phyloP scores from a whole-genome alignment of 2,797 vertebrate species.

The Distichodus sexfasciatus region DNA sequence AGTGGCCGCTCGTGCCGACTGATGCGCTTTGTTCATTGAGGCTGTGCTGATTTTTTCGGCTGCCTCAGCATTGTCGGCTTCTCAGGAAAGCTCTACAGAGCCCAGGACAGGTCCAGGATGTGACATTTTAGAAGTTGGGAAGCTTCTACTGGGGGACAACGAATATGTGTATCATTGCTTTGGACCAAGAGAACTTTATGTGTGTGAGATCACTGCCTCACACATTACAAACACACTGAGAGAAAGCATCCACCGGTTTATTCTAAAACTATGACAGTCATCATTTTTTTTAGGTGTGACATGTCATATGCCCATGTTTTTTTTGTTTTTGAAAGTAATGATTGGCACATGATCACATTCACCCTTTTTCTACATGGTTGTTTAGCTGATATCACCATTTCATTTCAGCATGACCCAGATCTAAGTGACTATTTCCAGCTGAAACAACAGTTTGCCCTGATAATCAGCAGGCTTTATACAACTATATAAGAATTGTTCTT shows the following conservation, averaged over 20 bases:
- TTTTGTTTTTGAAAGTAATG: too few relatives aligned
- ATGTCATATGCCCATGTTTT: not conserved
- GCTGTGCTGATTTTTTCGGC: conserved; percentile 57
- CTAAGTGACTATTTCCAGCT: too few relatives aligned
- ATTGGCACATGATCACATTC: not conserved
- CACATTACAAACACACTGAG: not conserved
- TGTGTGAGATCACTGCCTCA: not conserved
- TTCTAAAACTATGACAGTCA: not conserved
- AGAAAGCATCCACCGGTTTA: conserved; percentile 9
- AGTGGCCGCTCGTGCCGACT: conserved; percentile 48
- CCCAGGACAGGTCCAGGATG: conserved; percentile 24
- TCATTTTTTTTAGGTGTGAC: not conserved
- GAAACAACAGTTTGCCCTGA: too few relatives aligned
- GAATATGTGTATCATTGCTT: conserved; percentile 16
- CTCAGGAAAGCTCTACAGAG: conserved; percentile 72
- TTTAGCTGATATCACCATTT: too few relatives aligned
- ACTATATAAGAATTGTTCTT: too few relatives aligned
- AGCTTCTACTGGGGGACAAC: conserved; percentile 13
- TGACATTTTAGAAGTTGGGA: too few relatives aligned
- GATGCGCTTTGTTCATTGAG: conserved; percentile 40
- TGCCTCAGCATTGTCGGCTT: conserved; percentile 74
- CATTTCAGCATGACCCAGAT: too few relatives aligned
- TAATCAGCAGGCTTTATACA: too few relatives aligned
- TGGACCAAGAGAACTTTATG: not conserved
- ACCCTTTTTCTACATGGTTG: too few relatives aligned